Evolutionary conservation across 2,113 vertebrate species (phyloP).

Genomic region (Mesembrinibis cayennensis): DNA sequence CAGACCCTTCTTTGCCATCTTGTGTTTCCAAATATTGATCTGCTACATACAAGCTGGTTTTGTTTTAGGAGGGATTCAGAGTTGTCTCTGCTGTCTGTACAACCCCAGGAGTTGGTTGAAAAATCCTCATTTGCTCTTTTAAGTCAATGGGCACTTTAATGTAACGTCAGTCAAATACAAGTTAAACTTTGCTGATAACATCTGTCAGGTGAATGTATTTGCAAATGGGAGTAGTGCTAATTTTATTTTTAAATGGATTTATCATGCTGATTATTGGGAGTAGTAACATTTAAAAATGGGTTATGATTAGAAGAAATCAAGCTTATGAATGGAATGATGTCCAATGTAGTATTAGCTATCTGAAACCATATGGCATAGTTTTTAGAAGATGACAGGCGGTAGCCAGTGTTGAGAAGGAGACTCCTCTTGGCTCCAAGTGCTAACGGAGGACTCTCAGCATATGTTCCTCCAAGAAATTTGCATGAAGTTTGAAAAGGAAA

Average conservation of each 20-base stretch:
- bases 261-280: neutral
- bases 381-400: neutral
- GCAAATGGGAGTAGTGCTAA: neutral
- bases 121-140: neutral
- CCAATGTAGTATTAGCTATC: neutral
- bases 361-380: conserved; percentile 18
- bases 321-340: neutral
- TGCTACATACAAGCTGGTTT: neutral
- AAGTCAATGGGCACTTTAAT: neutral
- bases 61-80: neutral
- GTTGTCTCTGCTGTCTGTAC: neutral
- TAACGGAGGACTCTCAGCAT: neutral
- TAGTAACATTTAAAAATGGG: neutral
- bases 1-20: neutral
- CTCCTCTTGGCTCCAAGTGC: neutral
- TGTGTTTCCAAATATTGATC: neutral
- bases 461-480: conserved; percentile 3
- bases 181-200: neutral
- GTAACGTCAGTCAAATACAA: neutral
- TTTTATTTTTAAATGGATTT: neutral
- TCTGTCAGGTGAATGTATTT: neutral
- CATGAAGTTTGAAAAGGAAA: neutral
- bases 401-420: neutral
- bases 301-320: neutral
- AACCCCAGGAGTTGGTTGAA: neutral